phyloP scores from a whole-genome alignment of 2,888 invertebrate genomes.

The Xestobium rufovillosum region DNA sequence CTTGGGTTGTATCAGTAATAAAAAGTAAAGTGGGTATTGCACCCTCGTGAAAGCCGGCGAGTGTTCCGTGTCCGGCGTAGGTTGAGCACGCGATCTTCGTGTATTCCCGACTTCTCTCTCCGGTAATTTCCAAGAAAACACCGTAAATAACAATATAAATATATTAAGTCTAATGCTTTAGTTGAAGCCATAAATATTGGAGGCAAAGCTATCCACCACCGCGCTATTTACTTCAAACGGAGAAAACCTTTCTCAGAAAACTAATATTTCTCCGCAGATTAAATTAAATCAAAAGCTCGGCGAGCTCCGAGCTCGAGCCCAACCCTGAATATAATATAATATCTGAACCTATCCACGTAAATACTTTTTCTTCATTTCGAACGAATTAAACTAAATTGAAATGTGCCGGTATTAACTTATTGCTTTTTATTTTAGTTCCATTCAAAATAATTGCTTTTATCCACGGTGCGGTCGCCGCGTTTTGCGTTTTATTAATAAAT shows the following conservation, averaged over 20 bases:
- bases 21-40: too few species aligned
- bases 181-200: constrained; percentile 39
- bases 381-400: constrained; percentile 45
- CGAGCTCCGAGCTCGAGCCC: constrained; percentile 32
- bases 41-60: too few species aligned
- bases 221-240: constrained; percentile 34
- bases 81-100: too few species aligned
- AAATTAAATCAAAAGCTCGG: constrained; percentile 44
- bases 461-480: too few species aligned
- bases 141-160: constrained; percentile 42
- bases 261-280: constrained; percentile 44
- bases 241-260: constrained; percentile 36
- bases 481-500: too few species aligned
- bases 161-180: constrained; percentile 40
- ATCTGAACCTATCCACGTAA: constrained; percentile 37
- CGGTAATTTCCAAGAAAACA: constrained; percentile 36
- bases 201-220: constrained; percentile 27
- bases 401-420: constrained; percentile 42
- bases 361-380: constrained; percentile 42
- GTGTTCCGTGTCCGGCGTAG: too few species aligned
- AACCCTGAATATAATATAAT: constrained; percentile 39
- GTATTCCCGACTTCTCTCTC: constrained; percentile 25
- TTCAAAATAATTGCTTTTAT: too few species aligned
- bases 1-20: too few species aligned
- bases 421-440: constrained; percentile 33